A percentile compares a stretch with the other conserved stretches of the same genome.
Conservation (phyloP, 2,113 vertebrate species). For the Meleagris gallopavo region DNA sequence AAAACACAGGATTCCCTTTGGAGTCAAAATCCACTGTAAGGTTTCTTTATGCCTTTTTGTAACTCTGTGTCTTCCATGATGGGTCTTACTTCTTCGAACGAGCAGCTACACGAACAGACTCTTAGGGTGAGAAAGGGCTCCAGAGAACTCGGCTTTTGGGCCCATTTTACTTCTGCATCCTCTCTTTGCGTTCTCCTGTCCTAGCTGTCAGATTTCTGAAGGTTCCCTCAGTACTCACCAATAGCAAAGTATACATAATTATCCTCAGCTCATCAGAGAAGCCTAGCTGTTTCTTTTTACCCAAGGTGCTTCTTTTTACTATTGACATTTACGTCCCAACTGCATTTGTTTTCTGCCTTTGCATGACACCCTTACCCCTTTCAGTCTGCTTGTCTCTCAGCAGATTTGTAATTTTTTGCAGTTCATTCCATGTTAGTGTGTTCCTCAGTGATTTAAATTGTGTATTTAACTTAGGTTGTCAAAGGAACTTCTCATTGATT, state of each 20-base stretch:
- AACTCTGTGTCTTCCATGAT: slow-evolving; percentile 19
- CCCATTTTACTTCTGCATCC: neutral
- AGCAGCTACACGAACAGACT: neutral
- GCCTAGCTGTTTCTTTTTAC: neutral
- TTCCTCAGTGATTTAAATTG: neutral
- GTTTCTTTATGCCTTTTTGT: slow-evolving; percentile 51
- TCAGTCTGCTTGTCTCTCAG: neutral
- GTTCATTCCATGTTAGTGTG: neutral
- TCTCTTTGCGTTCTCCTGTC: neutral
- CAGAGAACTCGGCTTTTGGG: neutral
- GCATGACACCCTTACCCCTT: neutral
- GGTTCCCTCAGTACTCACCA: neutral
- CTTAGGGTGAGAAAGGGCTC: neutral
- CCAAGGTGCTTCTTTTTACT: neutral
- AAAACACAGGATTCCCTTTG: slow-evolving; percentile 78
- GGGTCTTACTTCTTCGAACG: neutral
- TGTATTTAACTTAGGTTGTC: neutral
- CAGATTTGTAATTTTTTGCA: neutral
- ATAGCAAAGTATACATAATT: neutral
- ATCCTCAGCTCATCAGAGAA: neutral
- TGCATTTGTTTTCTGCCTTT: neutral
- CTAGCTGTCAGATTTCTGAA: neutral
- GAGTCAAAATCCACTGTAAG: slow-evolving; percentile 67
- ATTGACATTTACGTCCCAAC: rapidly evolving
- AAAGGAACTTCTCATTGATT: neutral